phyloP scores from a whole-genome alignment of 1,140 invertebrate genomes.

The Drosophila auraria region DNA sequence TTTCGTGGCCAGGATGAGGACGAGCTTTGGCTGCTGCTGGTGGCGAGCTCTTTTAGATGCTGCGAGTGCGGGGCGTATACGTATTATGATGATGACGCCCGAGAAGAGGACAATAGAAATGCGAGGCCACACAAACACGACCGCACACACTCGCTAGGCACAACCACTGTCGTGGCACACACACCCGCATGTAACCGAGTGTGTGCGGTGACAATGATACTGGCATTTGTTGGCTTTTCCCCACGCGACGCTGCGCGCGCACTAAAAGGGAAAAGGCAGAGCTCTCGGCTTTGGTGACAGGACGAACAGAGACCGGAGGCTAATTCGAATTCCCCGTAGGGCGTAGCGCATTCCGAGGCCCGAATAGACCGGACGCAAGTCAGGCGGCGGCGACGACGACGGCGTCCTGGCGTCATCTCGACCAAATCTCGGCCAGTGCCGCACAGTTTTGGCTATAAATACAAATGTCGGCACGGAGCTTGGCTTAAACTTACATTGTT shows the following conservation, averaged over 20 bases:
- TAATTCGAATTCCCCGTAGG: conserved; percentile 49
- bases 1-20: conserved; percentile 57
- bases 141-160: conserved; percentile 14
- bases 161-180: conserved; percentile 5
- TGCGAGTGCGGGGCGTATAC: conserved; percentile 33
- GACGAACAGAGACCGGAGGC: conserved; percentile 37
- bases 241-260: conserved; percentile 64
- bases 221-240: conserved; percentile 41
- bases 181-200: conserved; percentile 31
- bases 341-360: conserved; percentile 69
- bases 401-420: conserved; percentile 70
- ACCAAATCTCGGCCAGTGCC: conserved; percentile 65
- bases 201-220: conserved; percentile 56
- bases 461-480: conserved; percentile 80
- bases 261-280: conserved; percentile 39
- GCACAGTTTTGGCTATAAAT: conserved; percentile 77
- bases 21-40: conserved; percentile 10
- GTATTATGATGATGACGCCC: conserved; percentile 54
- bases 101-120: conserved; percentile 54
- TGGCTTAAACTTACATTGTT: conserved; percentile 83
- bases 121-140: conserved; percentile 51
- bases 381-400: conserved; percentile 8
- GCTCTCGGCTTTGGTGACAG: conserved; percentile 69
- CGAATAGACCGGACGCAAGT: conserved; percentile 38
- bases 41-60: conserved; percentile 10